Conservation (phyloP, 2,797 vertebrate species). For the Cuculus canorus region DNA sequence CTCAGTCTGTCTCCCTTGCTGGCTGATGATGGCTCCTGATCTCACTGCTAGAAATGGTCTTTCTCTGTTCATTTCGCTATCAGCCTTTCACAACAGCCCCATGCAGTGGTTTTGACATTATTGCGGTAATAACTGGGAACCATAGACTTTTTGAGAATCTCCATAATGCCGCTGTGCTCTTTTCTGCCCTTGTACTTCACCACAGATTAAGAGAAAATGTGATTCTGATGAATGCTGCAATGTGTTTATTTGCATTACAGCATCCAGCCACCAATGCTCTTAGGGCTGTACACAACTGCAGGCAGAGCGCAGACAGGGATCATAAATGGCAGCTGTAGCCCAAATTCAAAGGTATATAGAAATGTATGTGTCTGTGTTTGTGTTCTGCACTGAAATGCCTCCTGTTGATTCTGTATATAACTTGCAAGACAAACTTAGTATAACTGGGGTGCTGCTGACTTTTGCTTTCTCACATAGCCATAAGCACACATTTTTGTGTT, state of each 20-base stretch:
- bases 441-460: neutral
- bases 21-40: neutral
- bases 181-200: neutral
- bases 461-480: neutral
- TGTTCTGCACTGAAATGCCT: neutral
- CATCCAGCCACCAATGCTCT: neutral
- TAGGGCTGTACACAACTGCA: neutral
- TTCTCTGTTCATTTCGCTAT: neutral
- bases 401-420: neutral
- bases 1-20: neutral
- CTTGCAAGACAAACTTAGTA: neutral
- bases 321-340: neutral
- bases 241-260: neutral
- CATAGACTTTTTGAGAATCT: neutral
- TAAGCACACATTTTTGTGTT: neutral
- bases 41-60: neutral
- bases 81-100: neutral
- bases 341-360: neutral
- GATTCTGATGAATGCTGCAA: neutral
- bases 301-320: neutral
- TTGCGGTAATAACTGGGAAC: neutral
- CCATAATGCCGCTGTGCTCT: neutral
- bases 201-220: neutral
- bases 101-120: accelerated
- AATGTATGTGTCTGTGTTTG: neutral